Evolutionary conservation across 1,140 invertebrate species (phyloP), one percentile per base, ranked within the genome.

Genomic region (Berghia stephanieae): DNA sequence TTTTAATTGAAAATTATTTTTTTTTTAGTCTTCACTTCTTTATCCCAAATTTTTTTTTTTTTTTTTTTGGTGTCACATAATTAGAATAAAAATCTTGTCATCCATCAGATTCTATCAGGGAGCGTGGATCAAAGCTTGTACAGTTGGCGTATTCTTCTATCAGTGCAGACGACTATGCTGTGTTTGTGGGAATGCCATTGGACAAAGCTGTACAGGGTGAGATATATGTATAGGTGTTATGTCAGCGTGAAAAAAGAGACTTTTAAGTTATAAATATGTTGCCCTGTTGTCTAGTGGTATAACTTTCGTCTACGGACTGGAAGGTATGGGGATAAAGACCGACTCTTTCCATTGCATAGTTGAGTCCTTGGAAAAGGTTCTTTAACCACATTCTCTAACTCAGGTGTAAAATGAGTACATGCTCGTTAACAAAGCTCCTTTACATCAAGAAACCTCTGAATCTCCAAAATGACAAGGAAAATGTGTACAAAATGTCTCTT

Each of bases 61-160:
- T 6, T 78, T 72, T 71, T 34, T 72, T 72, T 78, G 10, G 0
- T 27, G 43, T 13, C 3, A 4, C 10, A 57, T 66, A 24, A 1
- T 42, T 52, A 55, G 4, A 40, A 5, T 69, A 3, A 57, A 21
- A n/a, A 13, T 43, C 3, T 31, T 77, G n/a, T 77, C 67, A 18
- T 80, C 74, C 77, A 82, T 83, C 88, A 95, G 95, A 94, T 82
- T 92, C 92, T 83, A 92, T 94, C n/a, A 90, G 93, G 78, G 92
- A 93, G 86, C 90, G 94, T 86, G 93, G 93, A 6, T 90, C 95
- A 57, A 91, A 92, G 74, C 89, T 96, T 69, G 93, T 96, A 77
- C 92, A 92, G 1, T 92, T 93, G 78, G 95, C 95, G 3, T 97
- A 96, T 84, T 95, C 94, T 10, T 95, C 94, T 0, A 92, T 96